Conservation (phyloP, 2,888 invertebrate species). For the Pristionchus arcanus region DNA sequence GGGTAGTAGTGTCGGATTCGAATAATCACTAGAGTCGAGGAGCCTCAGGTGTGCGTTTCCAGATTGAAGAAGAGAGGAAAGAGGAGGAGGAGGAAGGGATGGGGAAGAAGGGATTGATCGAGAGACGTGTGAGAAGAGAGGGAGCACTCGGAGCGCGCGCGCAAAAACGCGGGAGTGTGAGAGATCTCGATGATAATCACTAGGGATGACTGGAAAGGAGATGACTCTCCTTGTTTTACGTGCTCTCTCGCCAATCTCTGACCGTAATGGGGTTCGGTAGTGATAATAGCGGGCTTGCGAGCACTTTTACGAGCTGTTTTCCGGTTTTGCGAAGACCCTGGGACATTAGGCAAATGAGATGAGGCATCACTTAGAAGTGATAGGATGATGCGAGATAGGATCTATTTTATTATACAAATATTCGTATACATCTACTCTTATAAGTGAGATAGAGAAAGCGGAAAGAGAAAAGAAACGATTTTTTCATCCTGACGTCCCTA, state of each 20-base stretch:
- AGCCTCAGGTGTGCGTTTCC: constrained; percentile 14
- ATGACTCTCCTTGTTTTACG: too few species aligned
- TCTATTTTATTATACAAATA: too few species aligned
- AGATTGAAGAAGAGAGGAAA: neutral
- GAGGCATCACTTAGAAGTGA: neutral
- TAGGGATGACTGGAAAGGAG: too few species aligned
- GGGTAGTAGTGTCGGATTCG: neutral
- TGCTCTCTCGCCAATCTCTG: too few species aligned
- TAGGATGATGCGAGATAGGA: neutral
- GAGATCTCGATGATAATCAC: too few species aligned
- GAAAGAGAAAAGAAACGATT: too few species aligned
- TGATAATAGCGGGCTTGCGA: neutral
- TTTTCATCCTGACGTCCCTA: too few species aligned
- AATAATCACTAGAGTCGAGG: constrained; percentile 16
- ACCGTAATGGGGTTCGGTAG: neutral
- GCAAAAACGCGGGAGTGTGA: neutral
- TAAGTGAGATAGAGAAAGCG: too few species aligned
- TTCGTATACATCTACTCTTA: too few species aligned
- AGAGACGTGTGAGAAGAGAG: neutral
- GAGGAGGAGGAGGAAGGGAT: neutral
- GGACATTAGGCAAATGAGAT: neutral
- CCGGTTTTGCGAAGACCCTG: neutral
- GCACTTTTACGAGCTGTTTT: neutral
- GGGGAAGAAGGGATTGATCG: too few species aligned
- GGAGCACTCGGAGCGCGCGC: neutral